Conservation (phyloP, 1,140 invertebrate genomes). For the roundworm (Caenorhabditis elegans) region WBcel235 BX284603.4:10124001-10124500, state of each 20-base stretch:
- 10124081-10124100: constrained; percentile 21
- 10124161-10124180: background rate
- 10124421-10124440: background rate
- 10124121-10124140: too few species aligned
- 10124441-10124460: too few species aligned
- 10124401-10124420: too few species aligned
- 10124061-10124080: too few species aligned
- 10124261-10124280: background rate
- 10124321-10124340: background rate
- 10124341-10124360: too few species aligned
- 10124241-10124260: constrained; percentile 1
- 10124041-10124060: background rate
- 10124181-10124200: constrained; percentile 26
- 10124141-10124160: too few species aligned
- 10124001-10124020: background rate
- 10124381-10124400: too few species aligned
- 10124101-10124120: too few species aligned
- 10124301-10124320: too few species aligned
- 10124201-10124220: background rate
- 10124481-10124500: background rate
- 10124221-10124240: background rate
- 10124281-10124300: background rate
- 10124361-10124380: too few species aligned
- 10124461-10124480: background rate
- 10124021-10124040: background rate